A percentile compares a stretch with the other conserved stretches of the same genome.
These are phyloP conservation scores for Hephaestus fuliginosus DNA, from an alignment of 2,797 vertebrate genomes.

Conservation along the genomic window DNA sequence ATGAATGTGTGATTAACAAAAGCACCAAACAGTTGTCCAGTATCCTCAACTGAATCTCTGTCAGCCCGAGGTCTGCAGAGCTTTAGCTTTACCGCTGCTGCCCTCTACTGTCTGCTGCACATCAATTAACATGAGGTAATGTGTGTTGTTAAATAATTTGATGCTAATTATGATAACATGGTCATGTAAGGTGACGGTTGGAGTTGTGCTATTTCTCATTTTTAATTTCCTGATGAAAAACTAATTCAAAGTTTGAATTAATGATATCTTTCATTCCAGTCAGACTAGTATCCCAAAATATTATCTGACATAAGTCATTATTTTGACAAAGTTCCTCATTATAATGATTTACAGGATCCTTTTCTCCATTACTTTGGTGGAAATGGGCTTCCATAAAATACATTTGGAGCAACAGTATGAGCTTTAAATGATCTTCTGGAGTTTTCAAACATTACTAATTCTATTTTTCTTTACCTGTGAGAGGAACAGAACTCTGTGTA, in stretches of 20 bases:
- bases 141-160: not conserved
- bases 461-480: not conserved
- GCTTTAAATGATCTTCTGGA: no score
- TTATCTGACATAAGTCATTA: no score
- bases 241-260: not conserved
- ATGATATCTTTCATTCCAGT: not conserved
- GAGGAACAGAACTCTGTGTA: not conserved
- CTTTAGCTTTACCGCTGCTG: constrained; percentile 54
- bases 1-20: not conserved
- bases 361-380: no score
- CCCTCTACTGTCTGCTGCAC: constrained; percentile 54
- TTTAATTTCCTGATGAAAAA: not conserved
- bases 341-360: no score
- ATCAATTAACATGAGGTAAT: not conserved
- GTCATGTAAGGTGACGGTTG: not conserved
- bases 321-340: no score
- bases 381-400: no score
- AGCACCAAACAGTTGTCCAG: not conserved
- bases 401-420: no score
- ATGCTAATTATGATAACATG: no score
- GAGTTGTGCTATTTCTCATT: not conserved
- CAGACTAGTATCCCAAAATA: not conserved
- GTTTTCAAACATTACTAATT: not conserved
- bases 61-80: not conserved
- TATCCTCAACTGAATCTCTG: not conserved